Base-by-base conservation (phyloP, 2,797 vertebrate genomes). In the Peromyscus attwateri region DNA sequence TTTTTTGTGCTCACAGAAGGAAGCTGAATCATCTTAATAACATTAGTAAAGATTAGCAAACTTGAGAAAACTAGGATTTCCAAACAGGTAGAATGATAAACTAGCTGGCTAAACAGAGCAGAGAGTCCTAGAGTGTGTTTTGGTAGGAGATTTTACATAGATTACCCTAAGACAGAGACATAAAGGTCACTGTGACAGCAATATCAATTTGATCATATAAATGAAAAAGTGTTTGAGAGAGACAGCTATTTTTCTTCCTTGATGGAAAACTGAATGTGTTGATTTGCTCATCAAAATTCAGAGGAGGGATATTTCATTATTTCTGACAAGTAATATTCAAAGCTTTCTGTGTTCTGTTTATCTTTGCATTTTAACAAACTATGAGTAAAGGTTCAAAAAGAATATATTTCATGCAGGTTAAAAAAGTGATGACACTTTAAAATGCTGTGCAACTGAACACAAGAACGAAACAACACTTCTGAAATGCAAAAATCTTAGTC, bases 221-320 rank as follows among this genome's bases (percentile, higher is more conserved):
- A 91, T 91, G 31, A 60, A 73, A 81, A 94, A 83, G 9, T 88
- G 14, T 91, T 95, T 62, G 37, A 83, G 14, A 46, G 27, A 96
- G 46, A 83, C 37, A 94, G 57, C 87, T 95, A 77, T 89, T 94
- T 97, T 94, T 96, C 57, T 95, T 97, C 94, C 62, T 83, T 70
- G 46, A 93, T 95, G 62, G 60, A 96, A 95, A 96, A 95, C 71
- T 75, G 57, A 96, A 82, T 40, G 34, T 94, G 87, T 92, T 97
- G 94, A 96, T 97, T 96, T 95, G 62, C 82, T 96, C 73, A 97
- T 97, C 94, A 98, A 96, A 95, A 97, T 97, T 97, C 94, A 97
- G 25, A 96, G 64, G 76, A 81, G 5, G 6, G 57, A 52, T 84
- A 87, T 92, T 97, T 95, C 52, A 96, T 91, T 96, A 93, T 91